Base-by-base conservation (phyloP, 2,113 vertebrate genomes). In the Leuciscus idus region DNA sequence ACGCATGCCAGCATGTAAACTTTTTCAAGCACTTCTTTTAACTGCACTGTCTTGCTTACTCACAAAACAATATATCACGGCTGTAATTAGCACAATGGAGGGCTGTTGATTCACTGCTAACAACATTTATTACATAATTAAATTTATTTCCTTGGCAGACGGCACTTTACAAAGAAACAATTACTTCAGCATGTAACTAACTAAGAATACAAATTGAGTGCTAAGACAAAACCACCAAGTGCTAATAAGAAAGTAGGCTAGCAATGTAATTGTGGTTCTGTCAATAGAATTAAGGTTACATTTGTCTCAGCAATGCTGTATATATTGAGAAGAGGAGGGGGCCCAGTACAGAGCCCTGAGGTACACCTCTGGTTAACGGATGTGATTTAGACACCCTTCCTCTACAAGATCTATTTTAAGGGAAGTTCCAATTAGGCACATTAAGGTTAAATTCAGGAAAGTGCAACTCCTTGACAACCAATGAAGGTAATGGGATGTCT, bases 21-120 rank as follows among this genome's bases (percentile, higher is more conserved):
- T 76, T 61, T 43, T 23, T 21, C 13, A 10, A 59, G n/a, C 36
- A 21, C 72, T 61, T 48, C 52, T 52, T 76, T 30, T 30, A 84
- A 70, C 43, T 81, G 19, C 48, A 61, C 26, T 46, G 13, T 84
- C 77, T 50, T 86, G 79, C n/a, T 79, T 46, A 84, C 79, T 70
- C 74, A 80, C 76, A 39, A 57, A 81, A 50, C 91, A 84, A 90
- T 89, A 89, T 88, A 89, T 90, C 89, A 90, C 79, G 62, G 75
- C 70, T 83, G 88, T 88, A 87, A 89, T 91, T 89, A 89, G 89
- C 87, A 89, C 83, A 88, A 86, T 89, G 82, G 87, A 87, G 68
- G 74, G 81, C 52, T 15, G 52, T 66, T 70, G 81, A 50, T 70
- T 83, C 81, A 83, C 64, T 70, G 81, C 81, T 70, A 83, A 83